Conservation (phyloP, 2,113 vertebrate genomes). For the Glaucidium brasilianum region DNA sequence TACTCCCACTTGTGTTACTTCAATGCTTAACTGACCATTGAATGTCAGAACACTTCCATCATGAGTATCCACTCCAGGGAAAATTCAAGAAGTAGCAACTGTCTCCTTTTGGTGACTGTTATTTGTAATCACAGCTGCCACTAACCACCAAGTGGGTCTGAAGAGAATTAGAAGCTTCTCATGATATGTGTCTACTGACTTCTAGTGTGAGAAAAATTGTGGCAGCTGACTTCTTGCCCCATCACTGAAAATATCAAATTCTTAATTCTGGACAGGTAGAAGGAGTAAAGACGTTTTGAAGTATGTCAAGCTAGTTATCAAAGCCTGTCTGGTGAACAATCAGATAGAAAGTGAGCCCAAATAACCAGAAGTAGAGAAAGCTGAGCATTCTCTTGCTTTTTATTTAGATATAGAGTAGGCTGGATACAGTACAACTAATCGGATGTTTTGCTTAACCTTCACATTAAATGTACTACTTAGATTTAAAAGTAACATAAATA, state of each 20-base stretch:
- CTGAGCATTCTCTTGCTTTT: neutral
- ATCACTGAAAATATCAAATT: neutral
- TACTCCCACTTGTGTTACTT: neutral
- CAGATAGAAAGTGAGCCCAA: no score
- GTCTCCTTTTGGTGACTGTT: neutral
- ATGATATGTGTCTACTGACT: accelerated
- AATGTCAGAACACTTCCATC: neutral
- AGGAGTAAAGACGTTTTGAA: neutral
- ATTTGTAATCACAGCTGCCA: neutral
- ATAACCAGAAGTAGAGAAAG: neutral
- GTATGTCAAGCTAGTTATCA: neutral
- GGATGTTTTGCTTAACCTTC: neutral
- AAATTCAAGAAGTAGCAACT: neutral
- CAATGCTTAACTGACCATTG: neutral
- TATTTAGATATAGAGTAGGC: neutral
- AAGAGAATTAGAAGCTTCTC: neutral
- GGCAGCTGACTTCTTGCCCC: neutral
- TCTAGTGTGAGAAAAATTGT: neutral
- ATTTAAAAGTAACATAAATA: neutral
- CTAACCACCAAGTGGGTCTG: neutral
- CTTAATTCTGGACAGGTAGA: no score
- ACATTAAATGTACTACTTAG: neutral
- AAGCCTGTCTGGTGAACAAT: neutral
- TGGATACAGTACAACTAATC: neutral
- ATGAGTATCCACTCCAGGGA: neutral